phyloP scores from a whole-genome alignment of 1,140 invertebrate genomes.

The Goniozus legneri region DNA sequence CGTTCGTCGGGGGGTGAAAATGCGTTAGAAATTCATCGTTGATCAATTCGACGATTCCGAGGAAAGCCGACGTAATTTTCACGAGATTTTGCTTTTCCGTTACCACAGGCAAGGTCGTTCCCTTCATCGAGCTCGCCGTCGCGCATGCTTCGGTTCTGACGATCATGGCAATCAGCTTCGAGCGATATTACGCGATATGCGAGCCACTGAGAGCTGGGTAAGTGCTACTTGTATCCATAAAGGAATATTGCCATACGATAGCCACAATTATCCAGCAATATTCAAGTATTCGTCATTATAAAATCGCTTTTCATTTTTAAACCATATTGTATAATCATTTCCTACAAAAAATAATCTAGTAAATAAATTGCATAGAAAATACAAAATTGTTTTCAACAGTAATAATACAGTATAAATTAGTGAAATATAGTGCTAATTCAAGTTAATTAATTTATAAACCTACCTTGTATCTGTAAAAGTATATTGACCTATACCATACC shows the following conservation, averaged over 20 bases:
- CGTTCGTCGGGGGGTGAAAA: no score
- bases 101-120: conserved; percentile 80
- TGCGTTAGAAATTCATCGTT: no score
- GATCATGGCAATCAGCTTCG: conserved; percentile 90
- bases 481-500: no score
- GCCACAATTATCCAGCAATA: neutral
- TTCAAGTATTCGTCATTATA: neutral
- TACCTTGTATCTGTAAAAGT: no score
- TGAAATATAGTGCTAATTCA: no score
- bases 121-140: conserved; percentile 89
- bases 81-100: conserved; percentile 24
- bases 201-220: conserved; percentile 80
- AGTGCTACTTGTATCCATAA: conserved; percentile 14
- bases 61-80: no score
- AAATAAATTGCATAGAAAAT: no score
- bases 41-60: no score
- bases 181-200: conserved; percentile 93
- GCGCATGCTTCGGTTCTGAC: conserved; percentile 91
- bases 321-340: no score
- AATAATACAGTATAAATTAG: no score
- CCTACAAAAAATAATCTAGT: no score
- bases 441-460: no score
- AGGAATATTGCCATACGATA: neutral
- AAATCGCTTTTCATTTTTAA: neutral
- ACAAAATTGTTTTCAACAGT: neutral